A percentile compares a stretch with the other conserved stretches of the same genome.
Conservation (phyloP, 2,888 invertebrate species). For the Myopa testacea region DNA sequence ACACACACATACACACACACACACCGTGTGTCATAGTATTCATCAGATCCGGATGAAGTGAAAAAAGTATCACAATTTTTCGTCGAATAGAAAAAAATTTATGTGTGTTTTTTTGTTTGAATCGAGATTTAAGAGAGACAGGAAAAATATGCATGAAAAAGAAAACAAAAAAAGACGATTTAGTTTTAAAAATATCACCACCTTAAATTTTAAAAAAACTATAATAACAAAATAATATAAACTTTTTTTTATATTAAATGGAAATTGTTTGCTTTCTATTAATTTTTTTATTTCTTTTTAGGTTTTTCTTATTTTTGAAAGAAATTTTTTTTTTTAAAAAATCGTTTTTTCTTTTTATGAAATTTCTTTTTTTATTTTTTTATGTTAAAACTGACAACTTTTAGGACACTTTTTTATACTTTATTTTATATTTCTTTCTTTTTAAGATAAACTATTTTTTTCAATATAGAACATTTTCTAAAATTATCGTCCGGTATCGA, state of each 20-base stretch:
- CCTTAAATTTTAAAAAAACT: too few relatives aligned
- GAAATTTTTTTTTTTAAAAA: not conserved
- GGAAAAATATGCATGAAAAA: not conserved
- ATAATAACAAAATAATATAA: not conserved
- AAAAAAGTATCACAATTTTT: not conserved
- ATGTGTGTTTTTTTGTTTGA: not conserved
- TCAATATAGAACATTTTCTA: not conserved
- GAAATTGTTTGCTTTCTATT: not conserved
- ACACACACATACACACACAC: not conserved
- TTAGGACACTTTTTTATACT: too few relatives aligned
- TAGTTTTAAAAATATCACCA: not conserved
- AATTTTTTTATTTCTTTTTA: not conserved
- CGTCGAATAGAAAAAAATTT: not conserved
- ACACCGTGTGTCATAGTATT: not conserved
- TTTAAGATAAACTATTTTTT: not conserved
- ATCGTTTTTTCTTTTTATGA: not conserved
- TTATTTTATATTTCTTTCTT: not conserved
- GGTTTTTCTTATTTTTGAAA: slow-evolving; percentile 5
- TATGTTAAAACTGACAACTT: not conserved
- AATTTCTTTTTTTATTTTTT: not conserved
- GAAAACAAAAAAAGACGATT: not conserved
- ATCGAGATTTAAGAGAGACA: not conserved
- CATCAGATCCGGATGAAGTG: not conserved
- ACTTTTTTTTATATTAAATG: slow-evolving; percentile 2
- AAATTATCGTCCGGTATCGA: too few relatives aligned